These are phyloP conservation scores for Aplocera efformata DNA, from an alignment of 2,888 invertebrate species.

Conservation along the genomic window DNA sequence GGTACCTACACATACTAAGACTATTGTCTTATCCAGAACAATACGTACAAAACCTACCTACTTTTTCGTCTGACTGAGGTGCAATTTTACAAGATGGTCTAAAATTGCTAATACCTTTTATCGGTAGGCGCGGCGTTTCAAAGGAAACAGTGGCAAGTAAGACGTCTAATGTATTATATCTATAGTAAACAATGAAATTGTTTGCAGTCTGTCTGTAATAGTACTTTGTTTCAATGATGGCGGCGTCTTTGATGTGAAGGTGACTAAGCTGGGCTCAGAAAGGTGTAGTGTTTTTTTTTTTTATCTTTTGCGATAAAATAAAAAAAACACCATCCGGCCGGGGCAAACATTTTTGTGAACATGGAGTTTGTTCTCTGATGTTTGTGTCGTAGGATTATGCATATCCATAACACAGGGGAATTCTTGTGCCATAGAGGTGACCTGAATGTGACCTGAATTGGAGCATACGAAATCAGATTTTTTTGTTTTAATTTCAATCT, in stretches of 20 bases:
- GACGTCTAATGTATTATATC: conserved; percentile 54
- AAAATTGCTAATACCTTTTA: conserved; percentile 24
- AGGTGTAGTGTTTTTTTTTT: conserved; percentile 3
- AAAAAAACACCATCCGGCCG: too few species aligned
- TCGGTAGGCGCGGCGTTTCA: conserved; percentile 43
- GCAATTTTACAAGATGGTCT: conserved; percentile 18
- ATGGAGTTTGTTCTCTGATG: too few species aligned
- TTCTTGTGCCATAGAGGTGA: too few species aligned
- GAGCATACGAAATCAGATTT: too few species aligned
- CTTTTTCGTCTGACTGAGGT: not conserved
- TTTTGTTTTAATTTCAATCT: too few species aligned
- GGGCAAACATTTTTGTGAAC: too few species aligned
- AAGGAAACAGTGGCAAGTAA: conserved; percentile 64
- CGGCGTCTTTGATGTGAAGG: conserved; percentile 40
- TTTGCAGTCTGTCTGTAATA: conserved; percentile 48
- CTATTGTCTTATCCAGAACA: conserved; percentile 2
- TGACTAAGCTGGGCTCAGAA: conserved; percentile 20
- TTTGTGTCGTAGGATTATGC: too few species aligned
- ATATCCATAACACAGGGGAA: too few species aligned
- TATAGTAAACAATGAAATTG: conserved; percentile 52
- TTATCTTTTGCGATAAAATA: not conserved
- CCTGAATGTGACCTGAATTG: too few species aligned
- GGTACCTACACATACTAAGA: conserved; percentile 2
- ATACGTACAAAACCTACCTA: not conserved
- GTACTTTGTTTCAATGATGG: conserved; percentile 41